Conservation (phyloP, 1,140 invertebrate species). For the Drosophila trapezifrons region DNA sequence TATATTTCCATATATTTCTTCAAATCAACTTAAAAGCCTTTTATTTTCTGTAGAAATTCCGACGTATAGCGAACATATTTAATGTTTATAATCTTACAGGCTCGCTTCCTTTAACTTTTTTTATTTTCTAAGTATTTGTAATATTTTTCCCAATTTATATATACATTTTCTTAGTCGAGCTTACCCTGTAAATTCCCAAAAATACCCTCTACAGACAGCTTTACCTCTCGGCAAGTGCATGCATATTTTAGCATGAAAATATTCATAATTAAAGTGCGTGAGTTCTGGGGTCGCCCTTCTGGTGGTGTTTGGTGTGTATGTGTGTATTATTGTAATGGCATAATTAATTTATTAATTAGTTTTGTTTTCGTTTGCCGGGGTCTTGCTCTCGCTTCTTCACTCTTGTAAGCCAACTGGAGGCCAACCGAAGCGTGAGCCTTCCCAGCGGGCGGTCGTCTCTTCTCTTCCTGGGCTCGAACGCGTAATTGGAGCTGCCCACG, state of each 20-base stretch:
- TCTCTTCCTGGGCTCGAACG: constrained; percentile 21
- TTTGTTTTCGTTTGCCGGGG: constrained; percentile 41
- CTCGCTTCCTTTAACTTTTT: too few relatives aligned
- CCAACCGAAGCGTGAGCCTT: constrained; percentile 53
- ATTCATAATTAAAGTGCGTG: constrained; percentile 83
- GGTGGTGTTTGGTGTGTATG: constrained; percentile 25
- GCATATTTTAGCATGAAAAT: constrained; percentile 81
- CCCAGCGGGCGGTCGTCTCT: constrained; percentile 46
- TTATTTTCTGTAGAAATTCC: too few relatives aligned
- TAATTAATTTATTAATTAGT: constrained; percentile 83
- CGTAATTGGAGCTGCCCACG: constrained; percentile 78
- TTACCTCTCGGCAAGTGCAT: constrained; percentile 54
- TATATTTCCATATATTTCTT: too few relatives aligned
- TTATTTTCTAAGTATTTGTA: too few relatives aligned
- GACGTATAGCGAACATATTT: too few relatives aligned
- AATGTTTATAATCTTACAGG: too few relatives aligned
- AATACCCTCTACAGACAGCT: constrained; percentile 12
- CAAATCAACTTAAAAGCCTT: not conserved
- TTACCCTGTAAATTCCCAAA: not conserved
- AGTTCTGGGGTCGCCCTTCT: constrained; percentile 27
- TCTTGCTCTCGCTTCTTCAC: constrained; percentile 29
- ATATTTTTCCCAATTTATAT: too few relatives aligned
- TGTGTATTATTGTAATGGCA: constrained; percentile 79
- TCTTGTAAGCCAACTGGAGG: constrained; percentile 36
- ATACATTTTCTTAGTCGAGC: not conserved